Percentiles rank a stretch among this genome's conserved stretches.
Conservation (phyloP, 2,113 vertebrate species). For the Anolis carolinensis region DNA sequence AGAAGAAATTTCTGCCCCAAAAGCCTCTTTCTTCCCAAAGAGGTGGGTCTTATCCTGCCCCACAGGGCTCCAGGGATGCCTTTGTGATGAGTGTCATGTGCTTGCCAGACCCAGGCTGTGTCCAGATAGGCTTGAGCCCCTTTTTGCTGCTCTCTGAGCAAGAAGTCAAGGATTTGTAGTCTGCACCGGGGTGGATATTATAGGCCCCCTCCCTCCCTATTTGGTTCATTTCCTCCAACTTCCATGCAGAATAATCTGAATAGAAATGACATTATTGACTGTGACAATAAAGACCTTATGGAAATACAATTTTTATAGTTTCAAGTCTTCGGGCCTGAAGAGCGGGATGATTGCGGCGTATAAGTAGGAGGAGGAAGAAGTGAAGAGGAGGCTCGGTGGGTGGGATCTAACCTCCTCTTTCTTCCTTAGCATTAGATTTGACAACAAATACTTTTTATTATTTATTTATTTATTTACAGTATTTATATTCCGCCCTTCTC, state of each 20-base stretch:
- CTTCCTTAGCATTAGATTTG: no score
- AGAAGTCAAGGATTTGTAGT: conserved; percentile 24
- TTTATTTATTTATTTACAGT: no score
- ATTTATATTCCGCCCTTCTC: no score
- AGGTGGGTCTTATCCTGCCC: neutral
- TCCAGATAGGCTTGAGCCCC: neutral
- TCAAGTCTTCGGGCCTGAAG: conserved; percentile 69
- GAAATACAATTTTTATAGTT: conserved; percentile 76
- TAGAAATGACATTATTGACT: conserved; percentile 77
- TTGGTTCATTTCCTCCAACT: conserved; percentile 77
- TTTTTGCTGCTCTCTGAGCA: conserved; percentile 61
- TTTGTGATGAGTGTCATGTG: neutral
- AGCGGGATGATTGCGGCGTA: conserved; percentile 62
- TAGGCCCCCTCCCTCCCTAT: conserved; percentile 64
- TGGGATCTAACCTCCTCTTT: no score
- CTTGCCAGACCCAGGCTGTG: no score
- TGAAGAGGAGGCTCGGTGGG: conserved; percentile 10
- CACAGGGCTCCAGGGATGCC: conserved; percentile 6
- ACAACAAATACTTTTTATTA: no score
- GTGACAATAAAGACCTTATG: conserved; percentile 76
- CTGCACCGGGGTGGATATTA: conserved; percentile 67
- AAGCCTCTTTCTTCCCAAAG: neutral
- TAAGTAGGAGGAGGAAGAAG: neutral
- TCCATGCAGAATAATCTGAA: conserved; percentile 74
- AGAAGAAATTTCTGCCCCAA: neutral